phyloP scores from a whole-genome alignment of 2,797 vertebrate genomes.

The Eupleurogrammus muticus region DNA sequence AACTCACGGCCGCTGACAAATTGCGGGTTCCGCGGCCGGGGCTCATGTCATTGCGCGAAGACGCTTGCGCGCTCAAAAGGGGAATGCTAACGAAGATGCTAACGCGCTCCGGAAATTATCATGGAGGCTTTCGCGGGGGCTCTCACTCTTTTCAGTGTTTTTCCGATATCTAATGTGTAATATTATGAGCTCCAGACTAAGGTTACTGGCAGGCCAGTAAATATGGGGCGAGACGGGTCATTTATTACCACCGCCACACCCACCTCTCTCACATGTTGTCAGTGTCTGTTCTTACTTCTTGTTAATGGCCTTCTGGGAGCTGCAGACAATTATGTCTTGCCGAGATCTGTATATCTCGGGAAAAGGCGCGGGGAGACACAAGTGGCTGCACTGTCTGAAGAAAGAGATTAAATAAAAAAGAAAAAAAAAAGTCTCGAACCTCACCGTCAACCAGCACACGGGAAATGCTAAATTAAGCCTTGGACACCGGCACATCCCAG shows the following conservation, averaged over 20 bases:
- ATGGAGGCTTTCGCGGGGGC: slow-evolving; percentile 22
- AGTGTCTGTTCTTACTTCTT: slow-evolving; percentile 86
- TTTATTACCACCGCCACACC: slow-evolving; percentile 87
- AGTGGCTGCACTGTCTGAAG: slow-evolving; percentile 12
- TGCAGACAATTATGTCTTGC: slow-evolving; percentile 83
- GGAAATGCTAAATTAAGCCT: neutral
- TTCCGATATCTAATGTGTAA: slow-evolving; percentile 50
- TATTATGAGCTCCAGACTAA: slow-evolving; percentile 50
- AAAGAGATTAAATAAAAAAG: neutral
- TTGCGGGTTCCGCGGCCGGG: slow-evolving; percentile 68
- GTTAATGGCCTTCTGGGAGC: slow-evolving; percentile 89
- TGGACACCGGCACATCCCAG: slow-evolving; percentile 2
- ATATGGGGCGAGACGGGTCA: slow-evolving; percentile 82
- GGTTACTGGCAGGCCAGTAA: slow-evolving; percentile 66
- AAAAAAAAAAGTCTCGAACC: slow-evolving; percentile 2
- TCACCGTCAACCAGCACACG: neutral
- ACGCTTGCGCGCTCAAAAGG: slow-evolving; percentile 48
- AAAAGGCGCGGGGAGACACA: slow-evolving; percentile 9
- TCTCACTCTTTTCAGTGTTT: slow-evolving; percentile 43
- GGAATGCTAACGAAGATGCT: slow-evolving; percentile 44
- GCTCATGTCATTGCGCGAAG: slow-evolving; percentile 67
- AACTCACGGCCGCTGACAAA: slow-evolving; percentile 78
- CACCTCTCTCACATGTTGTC: slow-evolving; percentile 87
- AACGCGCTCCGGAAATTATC: slow-evolving; percentile 43
- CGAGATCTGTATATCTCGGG: slow-evolving; percentile 32